Conservation (phyloP, 2,113 vertebrate species). For the Orthonyx spaldingii region DNA sequence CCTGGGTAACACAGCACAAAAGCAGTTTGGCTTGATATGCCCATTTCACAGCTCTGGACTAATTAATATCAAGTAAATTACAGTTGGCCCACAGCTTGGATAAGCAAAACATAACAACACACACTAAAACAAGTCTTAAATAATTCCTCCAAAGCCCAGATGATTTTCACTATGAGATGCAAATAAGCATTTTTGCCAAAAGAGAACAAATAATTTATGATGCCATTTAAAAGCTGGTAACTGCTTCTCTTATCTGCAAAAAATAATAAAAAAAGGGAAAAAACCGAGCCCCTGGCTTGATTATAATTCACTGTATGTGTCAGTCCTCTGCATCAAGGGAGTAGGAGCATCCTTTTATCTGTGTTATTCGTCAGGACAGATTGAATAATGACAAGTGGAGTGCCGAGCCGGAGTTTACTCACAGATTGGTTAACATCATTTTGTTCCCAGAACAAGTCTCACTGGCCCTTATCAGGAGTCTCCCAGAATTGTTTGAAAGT, state of each 20-base stretch:
- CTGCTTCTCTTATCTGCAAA: constrained; percentile 1
- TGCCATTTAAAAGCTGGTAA: constrained; percentile 18
- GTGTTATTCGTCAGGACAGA: constrained; percentile 2
- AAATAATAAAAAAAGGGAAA: background rate
- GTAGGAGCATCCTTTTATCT: constrained; percentile 30
- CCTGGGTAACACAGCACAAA: background rate
- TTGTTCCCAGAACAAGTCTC: constrained; percentile 38
- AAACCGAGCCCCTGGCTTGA: background rate
- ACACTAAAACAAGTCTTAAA: background rate
- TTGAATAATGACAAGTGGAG: constrained; percentile 39
- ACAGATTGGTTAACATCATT: constrained; percentile 37
- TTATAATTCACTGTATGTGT: constrained; percentile 12
- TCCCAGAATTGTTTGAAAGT: constrained; percentile 29
- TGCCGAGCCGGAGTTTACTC: constrained; percentile 7
- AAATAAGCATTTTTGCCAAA: constrained; percentile 2
- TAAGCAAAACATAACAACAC: constrained; percentile 12
- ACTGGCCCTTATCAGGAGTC: constrained; percentile 37
- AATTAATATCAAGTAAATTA: constrained; percentile 44
- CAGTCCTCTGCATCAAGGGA: background rate
- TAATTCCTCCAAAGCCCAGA: constrained; percentile 19
- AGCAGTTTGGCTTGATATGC: background rate
- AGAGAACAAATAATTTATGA: constrained; percentile 39
- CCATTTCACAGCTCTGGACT: background rate
- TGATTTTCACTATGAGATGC: background rate
- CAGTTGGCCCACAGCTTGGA: background rate